Evolutionary conservation across 2,888 invertebrate genomes (phyloP).

Genomic region (Diadegma fenestrale): DNA sequence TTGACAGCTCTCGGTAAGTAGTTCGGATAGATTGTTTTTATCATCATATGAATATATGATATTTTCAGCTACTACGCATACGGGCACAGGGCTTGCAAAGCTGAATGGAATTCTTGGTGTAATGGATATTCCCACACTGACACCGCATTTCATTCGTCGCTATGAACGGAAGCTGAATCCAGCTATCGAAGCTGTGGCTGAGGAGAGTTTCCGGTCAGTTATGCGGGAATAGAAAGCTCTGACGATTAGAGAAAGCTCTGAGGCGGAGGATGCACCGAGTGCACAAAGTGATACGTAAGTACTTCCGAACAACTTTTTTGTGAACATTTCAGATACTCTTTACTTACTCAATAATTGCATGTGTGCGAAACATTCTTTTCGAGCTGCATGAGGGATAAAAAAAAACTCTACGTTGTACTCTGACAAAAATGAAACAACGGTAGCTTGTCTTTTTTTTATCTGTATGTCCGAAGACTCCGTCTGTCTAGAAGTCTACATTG

Average conservation of each 20-base stretch:
- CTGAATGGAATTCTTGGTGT: slow-evolving; percentile 32
- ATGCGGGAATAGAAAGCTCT: slow-evolving; percentile 13
- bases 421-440: background rate
- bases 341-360: slow-evolving; percentile 12
- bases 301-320: background rate
- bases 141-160: slow-evolving; percentile 6
- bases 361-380: slow-evolving; percentile 5
- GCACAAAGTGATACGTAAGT: slow-evolving; percentile 12
- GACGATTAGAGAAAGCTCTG: slow-evolving; percentile 3
- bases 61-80: slow-evolving; percentile 21
- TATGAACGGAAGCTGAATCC: slow-evolving; percentile 13
- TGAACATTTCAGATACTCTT: background rate
- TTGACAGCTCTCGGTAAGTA: slow-evolving; percentile 24
- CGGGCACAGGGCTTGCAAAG: slow-evolving; percentile 5
- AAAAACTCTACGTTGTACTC: background rate
- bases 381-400: background rate
- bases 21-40: background rate
- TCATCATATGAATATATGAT: background rate
- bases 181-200: slow-evolving; percentile 24
- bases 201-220: slow-evolving; percentile 18
- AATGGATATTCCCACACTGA: slow-evolving; percentile 12
- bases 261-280: background rate
- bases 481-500: slow-evolving; percentile 14
- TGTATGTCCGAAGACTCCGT: background rate
- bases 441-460: slow-evolving; percentile 6